Percentiles rank a stretch among this genome's conserved stretches.
These are phyloP conservation scores for Anser cygnoides DNA, from an alignment of 2,113 vertebrate genomes.

Conservation along the genomic window DNA sequence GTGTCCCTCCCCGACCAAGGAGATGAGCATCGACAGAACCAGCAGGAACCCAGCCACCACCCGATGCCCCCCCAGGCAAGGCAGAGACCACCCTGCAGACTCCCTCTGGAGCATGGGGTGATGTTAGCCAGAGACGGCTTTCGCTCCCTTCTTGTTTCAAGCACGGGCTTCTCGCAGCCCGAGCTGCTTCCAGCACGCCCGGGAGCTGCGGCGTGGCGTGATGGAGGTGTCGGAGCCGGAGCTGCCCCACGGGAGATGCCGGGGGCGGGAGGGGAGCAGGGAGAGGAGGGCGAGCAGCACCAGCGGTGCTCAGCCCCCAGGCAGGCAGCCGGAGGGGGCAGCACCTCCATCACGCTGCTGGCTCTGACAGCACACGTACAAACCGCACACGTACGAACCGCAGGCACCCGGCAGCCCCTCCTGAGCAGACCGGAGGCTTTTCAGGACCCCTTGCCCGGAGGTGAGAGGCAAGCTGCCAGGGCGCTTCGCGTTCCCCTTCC, in stretches of 20 bases:
- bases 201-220: too few species aligned
- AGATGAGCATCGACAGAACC: background rate
- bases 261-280: background rate
- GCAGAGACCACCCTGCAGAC: background rate
- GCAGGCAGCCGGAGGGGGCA: background rate
- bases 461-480: background rate
- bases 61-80: accelerated
- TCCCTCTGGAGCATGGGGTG: background rate
- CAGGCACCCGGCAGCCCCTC: background rate
- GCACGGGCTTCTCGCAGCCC: background rate
- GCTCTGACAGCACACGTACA: background rate
- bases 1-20: accelerated
- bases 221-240: background rate
- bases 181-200: too few species aligned
- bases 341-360: background rate
- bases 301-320: too few species aligned
- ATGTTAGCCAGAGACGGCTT: background rate
- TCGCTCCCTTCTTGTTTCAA: background rate
- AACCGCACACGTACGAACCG: background rate
- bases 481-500: background rate
- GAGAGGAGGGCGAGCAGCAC: background rate
- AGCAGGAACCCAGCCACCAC: accelerated
- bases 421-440: background rate
- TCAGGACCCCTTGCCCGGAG: background rate
- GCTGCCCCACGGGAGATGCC: background rate